A percentile compares a stretch with the other conserved stretches of the same genome.
Conservation (phyloP, 1,140 invertebrate genomes). For the Helicoverpa zea region DNA sequence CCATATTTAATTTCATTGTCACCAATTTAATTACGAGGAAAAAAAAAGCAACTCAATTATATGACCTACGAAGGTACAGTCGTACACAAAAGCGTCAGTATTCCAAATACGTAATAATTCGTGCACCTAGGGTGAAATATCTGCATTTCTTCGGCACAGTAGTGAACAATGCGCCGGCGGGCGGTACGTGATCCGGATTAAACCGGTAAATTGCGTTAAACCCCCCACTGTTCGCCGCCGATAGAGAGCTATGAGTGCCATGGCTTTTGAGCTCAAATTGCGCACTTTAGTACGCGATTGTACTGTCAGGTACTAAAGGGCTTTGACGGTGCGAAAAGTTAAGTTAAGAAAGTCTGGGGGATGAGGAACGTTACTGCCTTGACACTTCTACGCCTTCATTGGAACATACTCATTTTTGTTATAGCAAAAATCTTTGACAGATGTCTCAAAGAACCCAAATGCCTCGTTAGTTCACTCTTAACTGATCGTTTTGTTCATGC, state of each 20-base stretch:
- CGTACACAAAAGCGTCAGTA: not conserved
- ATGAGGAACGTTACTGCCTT: too few relatives aligned
- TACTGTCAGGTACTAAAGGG: conserved; percentile 29
- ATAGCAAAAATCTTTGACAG: too few relatives aligned
- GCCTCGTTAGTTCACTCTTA: too few relatives aligned
- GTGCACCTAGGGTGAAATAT: conserved; percentile 32
- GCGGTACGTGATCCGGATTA: conserved; percentile 55
- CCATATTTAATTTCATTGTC: conserved; percentile 31
- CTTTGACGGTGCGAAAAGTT: conserved; percentile 3
- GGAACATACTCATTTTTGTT: too few relatives aligned
- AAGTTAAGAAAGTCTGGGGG: too few relatives aligned
- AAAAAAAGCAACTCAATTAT: conserved; percentile 3
- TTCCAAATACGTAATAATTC: conserved; percentile 36
- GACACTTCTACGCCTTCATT: too few relatives aligned
- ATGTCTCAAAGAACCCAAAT: too few relatives aligned
- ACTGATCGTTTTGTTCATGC: too few relatives aligned
- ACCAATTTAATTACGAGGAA: conserved; percentile 23
- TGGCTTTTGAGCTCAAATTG: conserved; percentile 50
- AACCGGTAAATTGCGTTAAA: conserved; percentile 58
- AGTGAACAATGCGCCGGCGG: conserved; percentile 40
- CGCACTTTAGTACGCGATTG: conserved; percentile 49
- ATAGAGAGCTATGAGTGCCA: conserved; percentile 51
- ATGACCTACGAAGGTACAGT: not conserved
- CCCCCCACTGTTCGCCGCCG: conserved; percentile 50
- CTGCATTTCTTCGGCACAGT: conserved; percentile 42